These are phyloP conservation scores for Artibeus jamaicensis DNA, from an alignment of 2,797 vertebrate genomes.

Conservation along the genomic window DNA sequence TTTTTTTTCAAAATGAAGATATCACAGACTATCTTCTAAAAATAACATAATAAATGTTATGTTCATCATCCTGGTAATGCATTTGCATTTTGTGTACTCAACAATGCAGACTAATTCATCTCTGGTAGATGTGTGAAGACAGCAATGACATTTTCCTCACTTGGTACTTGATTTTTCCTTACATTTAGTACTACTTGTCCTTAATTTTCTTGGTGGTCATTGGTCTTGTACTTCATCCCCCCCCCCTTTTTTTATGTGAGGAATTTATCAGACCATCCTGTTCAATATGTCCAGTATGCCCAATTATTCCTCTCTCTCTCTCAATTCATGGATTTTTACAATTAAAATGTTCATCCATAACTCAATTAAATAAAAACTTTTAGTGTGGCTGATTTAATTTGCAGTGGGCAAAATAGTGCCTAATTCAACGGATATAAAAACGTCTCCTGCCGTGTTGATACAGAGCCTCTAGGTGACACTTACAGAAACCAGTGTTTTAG, in stretches of 20 bases:
- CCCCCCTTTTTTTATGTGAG: not conserved
- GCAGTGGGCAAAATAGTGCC: not conserved
- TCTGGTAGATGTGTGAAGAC: conserved; percentile 1
- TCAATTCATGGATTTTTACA: not conserved
- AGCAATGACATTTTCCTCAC: conserved; percentile 1
- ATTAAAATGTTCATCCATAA: not conserved
- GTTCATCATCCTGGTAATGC: not conserved
- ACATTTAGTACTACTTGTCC: not conserved
- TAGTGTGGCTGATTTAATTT: not conserved
- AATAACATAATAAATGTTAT: conserved; percentile 42
- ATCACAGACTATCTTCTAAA: conserved; percentile 22
- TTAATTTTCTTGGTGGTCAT: not conserved
- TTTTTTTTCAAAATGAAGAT: conserved; percentile 3
- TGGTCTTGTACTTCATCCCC: not conserved
- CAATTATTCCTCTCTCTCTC: not conserved
- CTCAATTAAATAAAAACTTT: not conserved
- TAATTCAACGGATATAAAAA: not conserved
- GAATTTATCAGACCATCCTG: conserved; percentile 10
- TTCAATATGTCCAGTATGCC: not conserved
- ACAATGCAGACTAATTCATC: not conserved
- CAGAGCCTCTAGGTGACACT: not conserved
- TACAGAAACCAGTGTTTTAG: conserved; percentile 30
- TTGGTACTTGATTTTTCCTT: conserved; percentile 19
- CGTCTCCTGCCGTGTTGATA: not conserved
- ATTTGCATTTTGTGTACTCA: not conserved